Evolutionary conservation across 2,797 vertebrate species (phyloP).

Genomic region (Helostoma temminkii): DNA sequence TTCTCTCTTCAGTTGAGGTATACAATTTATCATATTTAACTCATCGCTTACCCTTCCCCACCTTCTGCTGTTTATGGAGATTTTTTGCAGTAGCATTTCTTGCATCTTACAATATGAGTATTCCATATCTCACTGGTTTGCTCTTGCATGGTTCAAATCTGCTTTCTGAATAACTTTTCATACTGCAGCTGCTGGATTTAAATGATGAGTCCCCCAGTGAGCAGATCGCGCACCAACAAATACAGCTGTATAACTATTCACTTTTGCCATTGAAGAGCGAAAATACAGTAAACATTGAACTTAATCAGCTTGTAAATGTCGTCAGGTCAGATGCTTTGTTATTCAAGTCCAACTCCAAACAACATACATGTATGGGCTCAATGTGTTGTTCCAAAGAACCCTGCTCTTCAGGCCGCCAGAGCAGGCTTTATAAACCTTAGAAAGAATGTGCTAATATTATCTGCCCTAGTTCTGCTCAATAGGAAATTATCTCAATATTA

Average conservation of each 20-base stretch:
- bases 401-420: slow-evolving; percentile 1
- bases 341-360: slow-evolving; percentile 7
- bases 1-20: too few relatives aligned
- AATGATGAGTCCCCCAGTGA: slow-evolving; percentile 22
- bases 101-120: too few relatives aligned
- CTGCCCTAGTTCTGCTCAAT: slow-evolving; percentile 55
- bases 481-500: slow-evolving; percentile 62
- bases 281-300: slow-evolving; percentile 23
- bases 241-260: slow-evolving; percentile 10
- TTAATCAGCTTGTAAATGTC: slow-evolving; percentile 28
- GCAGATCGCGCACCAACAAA: slow-evolving; percentile 2
- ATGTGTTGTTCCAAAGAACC: neutral
- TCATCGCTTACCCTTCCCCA: too few relatives aligned
- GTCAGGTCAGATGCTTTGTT: too few relatives aligned
- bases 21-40: too few relatives aligned
- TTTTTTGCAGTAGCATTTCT: neutral
- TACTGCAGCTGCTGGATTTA: slow-evolving; percentile 26
- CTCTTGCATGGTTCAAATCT: slow-evolving; percentile 25
- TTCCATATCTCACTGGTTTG: too few relatives aligned
- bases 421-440: slow-evolving; percentile 28
- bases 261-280: slow-evolving; percentile 16
- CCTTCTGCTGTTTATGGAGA: slow-evolving; percentile 13
- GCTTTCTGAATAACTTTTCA: too few relatives aligned
- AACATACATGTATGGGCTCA: neutral
- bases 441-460: slow-evolving; percentile 51